These are phyloP conservation scores for Trichogramma pretiosum DNA, from an alignment of 1,140 invertebrate genomes.

Conservation along the genomic window DNA sequence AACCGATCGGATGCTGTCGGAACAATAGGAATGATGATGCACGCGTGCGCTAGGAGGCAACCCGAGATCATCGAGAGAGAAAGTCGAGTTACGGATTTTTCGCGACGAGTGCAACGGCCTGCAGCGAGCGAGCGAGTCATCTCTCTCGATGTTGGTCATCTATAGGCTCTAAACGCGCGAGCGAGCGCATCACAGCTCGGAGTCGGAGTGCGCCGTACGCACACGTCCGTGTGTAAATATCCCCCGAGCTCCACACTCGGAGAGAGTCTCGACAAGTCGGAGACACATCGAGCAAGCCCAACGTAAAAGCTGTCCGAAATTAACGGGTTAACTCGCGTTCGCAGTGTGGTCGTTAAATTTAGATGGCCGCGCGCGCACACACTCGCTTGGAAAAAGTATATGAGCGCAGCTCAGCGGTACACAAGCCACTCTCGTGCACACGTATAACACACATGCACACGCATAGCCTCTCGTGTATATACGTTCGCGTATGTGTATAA, in stretches of 20 bases:
- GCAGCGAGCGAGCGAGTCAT: too few species aligned
- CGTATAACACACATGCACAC: background rate
- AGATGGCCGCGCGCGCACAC: slow-evolving; percentile 29
- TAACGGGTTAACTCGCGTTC: slow-evolving; percentile 31
- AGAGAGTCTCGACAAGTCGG: slow-evolving; percentile 21
- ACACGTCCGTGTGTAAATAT: too few species aligned
- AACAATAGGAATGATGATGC: too few species aligned
- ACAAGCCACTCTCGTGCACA: background rate
- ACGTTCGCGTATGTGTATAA: slow-evolving; percentile 14
- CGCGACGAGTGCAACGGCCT: slow-evolving; percentile 22
- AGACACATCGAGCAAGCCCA: slow-evolving; percentile 30
- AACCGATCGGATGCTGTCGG: background rate
- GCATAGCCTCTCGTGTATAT: slow-evolving; percentile 13
- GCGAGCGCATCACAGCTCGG: too few species aligned
- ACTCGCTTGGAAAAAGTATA: slow-evolving; percentile 23
- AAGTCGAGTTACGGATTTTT: too few species aligned
- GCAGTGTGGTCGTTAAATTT: slow-evolving; percentile 33
- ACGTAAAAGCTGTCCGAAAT: slow-evolving; percentile 32
- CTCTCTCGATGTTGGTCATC: slow-evolving; percentile 22
- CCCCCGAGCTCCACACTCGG: background rate
- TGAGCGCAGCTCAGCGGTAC: background rate
- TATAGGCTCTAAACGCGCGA: too few species aligned
- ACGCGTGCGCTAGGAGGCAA: too few species aligned
- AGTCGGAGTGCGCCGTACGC: too few species aligned
- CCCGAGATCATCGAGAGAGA: too few species aligned